These are phyloP conservation scores for Sinocyclocheilus grahami DNA, from an alignment of 2,113 vertebrate species.

Conservation along the genomic window DNA sequence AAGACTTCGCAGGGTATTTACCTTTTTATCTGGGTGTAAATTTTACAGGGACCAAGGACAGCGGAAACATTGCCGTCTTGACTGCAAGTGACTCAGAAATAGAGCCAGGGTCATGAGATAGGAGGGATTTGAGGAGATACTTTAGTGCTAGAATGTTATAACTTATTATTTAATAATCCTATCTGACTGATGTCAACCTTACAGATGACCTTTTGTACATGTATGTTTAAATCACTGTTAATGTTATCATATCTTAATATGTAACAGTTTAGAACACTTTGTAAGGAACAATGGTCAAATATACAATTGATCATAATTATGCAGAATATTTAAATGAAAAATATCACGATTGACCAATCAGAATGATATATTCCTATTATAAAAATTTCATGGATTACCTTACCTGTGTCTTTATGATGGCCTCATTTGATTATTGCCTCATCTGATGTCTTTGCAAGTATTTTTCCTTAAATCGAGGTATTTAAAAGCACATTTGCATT, in stretches of 20 bases:
- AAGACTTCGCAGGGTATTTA: constrained; percentile 72
- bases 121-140: not conserved
- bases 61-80: constrained; percentile 52
- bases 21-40: constrained; percentile 77
- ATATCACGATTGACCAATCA: not conserved
- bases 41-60: constrained; percentile 69
- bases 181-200: not conserved
- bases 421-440: not conserved
- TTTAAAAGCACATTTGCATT: not conserved
- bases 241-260: not conserved
- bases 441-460: not conserved
- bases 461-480: not conserved
- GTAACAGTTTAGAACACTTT: not conserved
- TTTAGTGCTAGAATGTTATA: not conserved
- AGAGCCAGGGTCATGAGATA: not conserved
- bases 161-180: not conserved
- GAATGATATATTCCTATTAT: not conserved
- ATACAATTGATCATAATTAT: not conserved
- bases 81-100: constrained; percentile 29
- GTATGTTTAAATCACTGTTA: not conserved
- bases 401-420: not conserved
- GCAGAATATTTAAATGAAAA: too few relatives aligned
- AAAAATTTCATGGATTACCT: not conserved
- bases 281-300: not conserved
- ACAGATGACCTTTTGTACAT: not conserved